These are phyloP conservation scores for Nasonovia ribisnigri DNA, from an alignment of 2,888 invertebrate genomes.

Conservation along the genomic window DNA sequence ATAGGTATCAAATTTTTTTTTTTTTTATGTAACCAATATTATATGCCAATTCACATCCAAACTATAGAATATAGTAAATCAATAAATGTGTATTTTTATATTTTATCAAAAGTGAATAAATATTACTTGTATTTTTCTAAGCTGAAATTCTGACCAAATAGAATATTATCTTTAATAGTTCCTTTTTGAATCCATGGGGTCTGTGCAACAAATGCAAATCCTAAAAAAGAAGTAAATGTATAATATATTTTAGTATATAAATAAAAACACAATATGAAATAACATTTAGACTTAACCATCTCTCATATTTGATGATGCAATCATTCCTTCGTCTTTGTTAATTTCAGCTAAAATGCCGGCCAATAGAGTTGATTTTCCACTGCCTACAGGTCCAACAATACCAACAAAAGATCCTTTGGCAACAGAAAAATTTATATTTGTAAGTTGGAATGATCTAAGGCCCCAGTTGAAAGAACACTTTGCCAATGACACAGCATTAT, in stretches of 20 bases:
- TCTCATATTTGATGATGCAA: constrained; percentile 79
- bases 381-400: constrained; percentile 88
- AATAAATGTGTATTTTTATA: background rate
- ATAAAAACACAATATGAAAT: background rate
- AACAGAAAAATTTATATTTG: constrained; percentile 69
- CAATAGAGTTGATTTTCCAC: constrained; percentile 91
- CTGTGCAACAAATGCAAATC: constrained; percentile 89
- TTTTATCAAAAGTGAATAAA: constrained; percentile 7
- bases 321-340: constrained; percentile 77
- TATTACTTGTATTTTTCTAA: constrained; percentile 78
- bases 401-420: constrained; percentile 76
- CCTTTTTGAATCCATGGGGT: constrained; percentile 93
- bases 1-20: background rate
- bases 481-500: constrained; percentile 75
- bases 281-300: constrained; percentile 71
- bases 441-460: constrained; percentile 71
- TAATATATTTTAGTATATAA: background rate
- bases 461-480: constrained; percentile 77
- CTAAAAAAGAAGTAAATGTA: constrained; percentile 70
- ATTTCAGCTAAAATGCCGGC: constrained; percentile 89
- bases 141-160: constrained; percentile 90
- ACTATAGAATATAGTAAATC: background rate
- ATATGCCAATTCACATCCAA: background rate
- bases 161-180: constrained; percentile 91
- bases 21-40: background rate